Evolutionary conservation across 2,797 vertebrate genomes (phyloP).

Genomic region (Helicolenus hilgendorfi): DNA sequence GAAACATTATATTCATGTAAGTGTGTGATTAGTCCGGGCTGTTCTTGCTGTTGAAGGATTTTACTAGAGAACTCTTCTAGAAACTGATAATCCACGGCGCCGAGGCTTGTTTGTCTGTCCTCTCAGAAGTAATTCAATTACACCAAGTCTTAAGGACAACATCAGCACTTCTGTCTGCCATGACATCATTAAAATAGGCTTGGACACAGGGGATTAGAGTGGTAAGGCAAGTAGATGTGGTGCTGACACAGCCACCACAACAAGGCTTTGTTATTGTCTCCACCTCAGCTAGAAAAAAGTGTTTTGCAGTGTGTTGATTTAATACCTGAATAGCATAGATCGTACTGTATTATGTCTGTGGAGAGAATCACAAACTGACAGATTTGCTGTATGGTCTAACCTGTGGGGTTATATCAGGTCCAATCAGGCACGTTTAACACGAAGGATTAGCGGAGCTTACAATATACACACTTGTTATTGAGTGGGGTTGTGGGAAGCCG

Average conservation of each 20-base stretch:
- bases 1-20: background rate
- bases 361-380: background rate
- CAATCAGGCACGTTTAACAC: conserved; percentile 1
- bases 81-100: conserved; percentile 19
- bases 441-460: conserved; percentile 67
- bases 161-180: conserved; percentile 64
- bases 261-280: conserved; percentile 46
- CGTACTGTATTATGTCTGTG: background rate
- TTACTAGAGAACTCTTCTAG: background rate
- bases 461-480: conserved; percentile 43
- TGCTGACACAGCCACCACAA: conserved; percentile 60
- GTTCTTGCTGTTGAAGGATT: conserved; percentile 1
- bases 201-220: conserved; percentile 66
- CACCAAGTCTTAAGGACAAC: conserved; percentile 46
- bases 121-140: conserved; percentile 72
- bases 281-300: background rate
- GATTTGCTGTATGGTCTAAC: background rate
- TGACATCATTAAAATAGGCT: conserved; percentile 77
- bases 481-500: conserved; percentile 38
- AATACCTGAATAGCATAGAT: background rate
- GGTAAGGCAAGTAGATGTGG: conserved; percentile 28
- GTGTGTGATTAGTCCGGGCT: background rate
- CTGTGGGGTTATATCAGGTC: conserved; percentile 13
- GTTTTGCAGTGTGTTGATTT: background rate
- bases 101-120: conserved; percentile 51